Conservation (phyloP, 2,113 vertebrate genomes). For the Embiotoca jacksoni region DNA sequence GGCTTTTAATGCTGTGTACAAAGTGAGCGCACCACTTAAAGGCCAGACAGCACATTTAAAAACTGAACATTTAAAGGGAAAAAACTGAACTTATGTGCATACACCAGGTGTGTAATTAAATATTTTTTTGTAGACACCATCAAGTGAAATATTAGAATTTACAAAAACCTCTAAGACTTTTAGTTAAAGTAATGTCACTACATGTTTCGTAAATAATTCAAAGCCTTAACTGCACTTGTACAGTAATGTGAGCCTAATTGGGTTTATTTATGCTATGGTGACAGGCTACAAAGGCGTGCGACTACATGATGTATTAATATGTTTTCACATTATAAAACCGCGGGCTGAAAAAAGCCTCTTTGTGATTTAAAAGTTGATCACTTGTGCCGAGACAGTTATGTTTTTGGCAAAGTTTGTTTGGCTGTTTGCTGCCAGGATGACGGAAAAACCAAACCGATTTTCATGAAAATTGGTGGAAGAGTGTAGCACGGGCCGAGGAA, state of each 20-base stretch:
- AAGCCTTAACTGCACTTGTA: background rate
- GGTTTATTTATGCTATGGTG: conserved; percentile 7
- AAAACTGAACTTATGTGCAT: background rate
- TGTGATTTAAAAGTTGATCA: conserved; percentile 4
- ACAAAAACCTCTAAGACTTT: background rate
- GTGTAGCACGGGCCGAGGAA: too few species aligned
- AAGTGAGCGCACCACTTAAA: background rate
- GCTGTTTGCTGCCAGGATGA: too few species aligned
- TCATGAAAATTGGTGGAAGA: too few species aligned
- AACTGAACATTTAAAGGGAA: background rate
- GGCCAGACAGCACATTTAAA: background rate
- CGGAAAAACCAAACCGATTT: too few species aligned
- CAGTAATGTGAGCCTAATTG: conserved; percentile 9
- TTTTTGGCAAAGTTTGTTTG: too few species aligned
- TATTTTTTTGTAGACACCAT: background rate
- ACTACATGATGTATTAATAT: background rate
- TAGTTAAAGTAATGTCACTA: background rate
- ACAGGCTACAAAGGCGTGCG: background rate
- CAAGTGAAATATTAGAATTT: background rate
- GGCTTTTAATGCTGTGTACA: background rate
- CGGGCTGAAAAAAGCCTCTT: background rate
- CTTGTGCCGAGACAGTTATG: too few species aligned
- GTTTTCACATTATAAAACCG: background rate
- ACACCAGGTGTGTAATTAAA: background rate
- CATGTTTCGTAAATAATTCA: background rate